Conservation (phyloP, 2,797 vertebrate genomes). For the Valencia hispanica region DNA sequence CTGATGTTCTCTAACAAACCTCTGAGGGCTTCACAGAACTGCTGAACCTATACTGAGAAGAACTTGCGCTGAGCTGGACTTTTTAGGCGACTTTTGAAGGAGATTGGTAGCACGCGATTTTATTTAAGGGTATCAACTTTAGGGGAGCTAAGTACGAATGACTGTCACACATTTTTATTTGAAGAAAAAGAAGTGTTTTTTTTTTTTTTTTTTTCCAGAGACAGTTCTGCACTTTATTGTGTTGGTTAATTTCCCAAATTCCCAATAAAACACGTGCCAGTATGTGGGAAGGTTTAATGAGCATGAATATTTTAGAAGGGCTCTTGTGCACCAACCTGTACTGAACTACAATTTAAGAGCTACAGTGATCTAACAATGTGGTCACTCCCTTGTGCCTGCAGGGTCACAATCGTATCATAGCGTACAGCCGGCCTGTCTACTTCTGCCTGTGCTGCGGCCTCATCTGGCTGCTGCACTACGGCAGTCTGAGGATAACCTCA, state of each 20-base stretch:
- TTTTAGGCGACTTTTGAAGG: too few species aligned
- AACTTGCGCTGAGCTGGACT: too few species aligned
- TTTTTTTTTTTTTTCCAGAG: neutral
- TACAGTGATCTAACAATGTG: conserved; percentile 8
- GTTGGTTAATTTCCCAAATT: too few species aligned
- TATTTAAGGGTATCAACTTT: too few species aligned
- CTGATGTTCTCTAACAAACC: too few species aligned
- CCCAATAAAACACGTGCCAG: neutral
- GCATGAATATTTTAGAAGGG: too few species aligned
- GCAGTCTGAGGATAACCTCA: conserved; percentile 87
- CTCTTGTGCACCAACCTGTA: neutral
- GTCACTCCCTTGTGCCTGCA: conserved; percentile 62
- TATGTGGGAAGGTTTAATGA: neutral
- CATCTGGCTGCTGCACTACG: conserved; percentile 96
- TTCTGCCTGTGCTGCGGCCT: conserved; percentile 99
- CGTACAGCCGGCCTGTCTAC: conserved; percentile 98
- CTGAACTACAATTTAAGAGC: conserved; percentile 3
- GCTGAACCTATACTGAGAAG: too few species aligned
- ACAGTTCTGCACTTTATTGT: neutral
- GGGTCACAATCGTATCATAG: conserved; percentile 99
- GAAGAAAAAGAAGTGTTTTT: neutral
- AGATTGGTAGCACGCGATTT: too few species aligned
- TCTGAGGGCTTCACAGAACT: too few species aligned
- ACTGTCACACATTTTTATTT: neutral
- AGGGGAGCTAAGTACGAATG: neutral